Percentiles rank a stretch among this genome's conserved stretches.
These are phyloP conservation scores for Apotomis turbidana DNA, from an alignment of 2,888 invertebrate genomes.

Conservation along the genomic window DNA sequence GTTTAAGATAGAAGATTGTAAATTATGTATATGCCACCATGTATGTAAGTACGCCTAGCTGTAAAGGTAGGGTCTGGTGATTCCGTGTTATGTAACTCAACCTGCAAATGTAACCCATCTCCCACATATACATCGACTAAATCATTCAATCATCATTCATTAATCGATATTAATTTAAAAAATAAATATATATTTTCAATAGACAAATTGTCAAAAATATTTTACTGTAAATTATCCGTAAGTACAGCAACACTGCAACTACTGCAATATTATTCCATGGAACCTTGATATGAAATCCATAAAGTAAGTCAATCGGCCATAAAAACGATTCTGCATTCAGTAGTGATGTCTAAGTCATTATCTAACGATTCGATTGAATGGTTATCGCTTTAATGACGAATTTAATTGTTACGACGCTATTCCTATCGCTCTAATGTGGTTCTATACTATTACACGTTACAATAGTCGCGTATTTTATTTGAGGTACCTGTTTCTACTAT, in stretches of 20 bases:
- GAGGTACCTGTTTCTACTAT: not conserved
- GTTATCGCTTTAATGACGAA: conserved; percentile 64
- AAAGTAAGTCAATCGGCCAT: conserved; percentile 66
- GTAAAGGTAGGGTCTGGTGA: no score
- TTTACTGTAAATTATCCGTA: not conserved
- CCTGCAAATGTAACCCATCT: no score
- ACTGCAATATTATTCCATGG: conserved; percentile 1
- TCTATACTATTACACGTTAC: not conserved
- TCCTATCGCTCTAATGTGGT: conserved; percentile 37
- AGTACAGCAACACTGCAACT: not conserved
- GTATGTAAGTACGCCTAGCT: no score
- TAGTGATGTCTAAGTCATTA: conserved; percentile 58
- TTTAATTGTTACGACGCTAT: conserved; percentile 69
- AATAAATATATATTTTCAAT: no score
- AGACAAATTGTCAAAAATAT: not conserved
- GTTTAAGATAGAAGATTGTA: no score
- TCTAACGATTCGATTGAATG: conserved; percentile 64
- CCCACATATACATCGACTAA: no score
- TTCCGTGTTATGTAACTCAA: no score
- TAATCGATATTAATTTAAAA: no score
- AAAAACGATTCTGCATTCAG: conserved; percentile 67
- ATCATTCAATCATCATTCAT: no score
- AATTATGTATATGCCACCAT: no score
- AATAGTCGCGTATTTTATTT: not conserved
- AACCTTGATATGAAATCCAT: conserved; percentile 56